These are phyloP conservation scores for Platorchestia sp. DNA, from an alignment of 1,140 invertebrate species.

Conservation along the genomic window DNA sequence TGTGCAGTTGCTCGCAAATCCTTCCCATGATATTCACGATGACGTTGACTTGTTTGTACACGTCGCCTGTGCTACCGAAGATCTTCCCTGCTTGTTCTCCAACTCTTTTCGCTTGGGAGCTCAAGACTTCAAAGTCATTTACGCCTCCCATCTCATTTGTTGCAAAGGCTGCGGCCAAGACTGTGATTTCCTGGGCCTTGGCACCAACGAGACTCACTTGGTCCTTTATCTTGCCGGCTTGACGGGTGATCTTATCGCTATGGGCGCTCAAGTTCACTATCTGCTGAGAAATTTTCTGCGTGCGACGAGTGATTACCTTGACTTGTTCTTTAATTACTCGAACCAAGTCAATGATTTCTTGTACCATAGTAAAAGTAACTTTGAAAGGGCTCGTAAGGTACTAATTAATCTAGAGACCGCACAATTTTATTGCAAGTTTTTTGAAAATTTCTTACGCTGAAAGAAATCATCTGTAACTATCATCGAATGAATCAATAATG, in stretches of 20 bases:
- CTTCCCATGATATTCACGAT: constrained; percentile 18
- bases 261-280: constrained; percentile 42
- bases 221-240: constrained; percentile 14
- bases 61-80: constrained; percentile 3
- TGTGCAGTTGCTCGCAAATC: constrained; percentile 38
- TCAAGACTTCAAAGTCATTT: not conserved
- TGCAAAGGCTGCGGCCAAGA: not conserved
- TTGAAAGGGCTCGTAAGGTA: not conserved
- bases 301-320: not conserved
- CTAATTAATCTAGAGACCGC: not conserved
- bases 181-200: constrained; percentile 29
- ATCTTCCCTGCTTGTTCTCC: constrained; percentile 30
- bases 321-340: constrained; percentile 33
- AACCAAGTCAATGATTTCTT: constrained; percentile 44
- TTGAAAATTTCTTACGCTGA: not conserved
- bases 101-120: not conserved
- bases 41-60: constrained; percentile 36
- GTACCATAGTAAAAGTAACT: constrained; percentile 25
- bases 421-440: not conserved
- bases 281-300: constrained; percentile 13
- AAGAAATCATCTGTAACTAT: not conserved
- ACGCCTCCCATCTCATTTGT: constrained; percentile 3
- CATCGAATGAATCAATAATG: not conserved
- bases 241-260: constrained; percentile 38
- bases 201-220: constrained; percentile 1